A percentile compares a stretch with the other conserved stretches of the same genome.
These are phyloP conservation scores for Antitype chi DNA, from an alignment of 2,888 invertebrate species.

Conservation along the genomic window DNA sequence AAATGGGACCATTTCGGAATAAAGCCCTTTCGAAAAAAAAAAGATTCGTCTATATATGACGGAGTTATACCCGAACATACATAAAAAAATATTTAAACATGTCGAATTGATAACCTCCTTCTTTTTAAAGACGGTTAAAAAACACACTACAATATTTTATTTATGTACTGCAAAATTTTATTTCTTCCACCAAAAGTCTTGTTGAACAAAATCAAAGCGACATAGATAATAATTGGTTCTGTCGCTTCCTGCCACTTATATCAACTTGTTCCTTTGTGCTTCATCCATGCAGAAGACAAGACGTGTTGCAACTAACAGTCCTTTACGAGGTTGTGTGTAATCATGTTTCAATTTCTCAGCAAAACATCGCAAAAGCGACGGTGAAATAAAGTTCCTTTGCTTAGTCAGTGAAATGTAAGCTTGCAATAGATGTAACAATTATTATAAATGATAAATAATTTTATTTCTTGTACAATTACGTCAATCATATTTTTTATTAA, in stretches of 20 bases:
- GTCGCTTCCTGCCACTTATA: slow-evolving; percentile 15
- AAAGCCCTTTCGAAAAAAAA: too few species aligned
- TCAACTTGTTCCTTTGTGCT: slow-evolving; percentile 36
- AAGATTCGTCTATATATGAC: too few species aligned
- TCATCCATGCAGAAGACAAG: slow-evolving; percentile 15
- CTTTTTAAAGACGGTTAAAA: too few species aligned
- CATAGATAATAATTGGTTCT: slow-evolving; percentile 33
- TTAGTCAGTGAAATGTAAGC: neutral
- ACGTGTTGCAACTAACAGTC: slow-evolving; percentile 18
- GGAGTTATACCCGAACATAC: too few species aligned
- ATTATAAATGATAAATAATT: too few species aligned
- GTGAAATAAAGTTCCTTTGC: neutral
- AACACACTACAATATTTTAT: neutral
- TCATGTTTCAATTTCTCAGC: slow-evolving; percentile 40
- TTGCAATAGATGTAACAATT: neutral
- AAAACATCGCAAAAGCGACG: slow-evolving; percentile 12
- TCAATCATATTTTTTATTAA: too few species aligned
- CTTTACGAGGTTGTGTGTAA: slow-evolving; percentile 13
- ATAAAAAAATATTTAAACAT: too few species aligned
- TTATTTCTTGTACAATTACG: too few species aligned
- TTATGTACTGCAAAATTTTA: neutral
- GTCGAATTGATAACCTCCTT: too few species aligned
- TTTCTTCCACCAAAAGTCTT: neutral
- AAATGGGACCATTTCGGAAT: too few species aligned
- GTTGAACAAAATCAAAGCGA: neutral